phyloP scores from a whole-genome alignment of 2,888 invertebrate genomes.

The Ganaspis brasiliensis region DNA sequence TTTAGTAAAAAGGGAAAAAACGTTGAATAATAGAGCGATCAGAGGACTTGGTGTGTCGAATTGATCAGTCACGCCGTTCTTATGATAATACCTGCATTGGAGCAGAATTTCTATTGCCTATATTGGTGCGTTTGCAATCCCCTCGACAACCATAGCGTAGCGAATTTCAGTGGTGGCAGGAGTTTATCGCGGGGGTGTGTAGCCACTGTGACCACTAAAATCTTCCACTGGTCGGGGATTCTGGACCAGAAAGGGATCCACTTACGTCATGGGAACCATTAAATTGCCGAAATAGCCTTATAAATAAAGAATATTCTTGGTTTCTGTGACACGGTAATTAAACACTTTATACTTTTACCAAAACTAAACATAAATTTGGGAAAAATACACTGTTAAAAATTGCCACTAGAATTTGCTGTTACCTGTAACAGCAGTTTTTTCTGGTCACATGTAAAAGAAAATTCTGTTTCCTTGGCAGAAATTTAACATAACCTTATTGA shows the following conservation, averaged over 20 bases:
- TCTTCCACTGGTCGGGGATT: slow-evolving; percentile 61
- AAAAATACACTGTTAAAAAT: no score
- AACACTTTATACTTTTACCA: not conserved
- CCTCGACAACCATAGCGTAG: slow-evolving; percentile 69
- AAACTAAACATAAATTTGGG: no score
- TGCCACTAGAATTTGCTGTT: no score
- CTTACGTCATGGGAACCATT: slow-evolving; percentile 74
- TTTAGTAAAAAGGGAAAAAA: slow-evolving; percentile 49
- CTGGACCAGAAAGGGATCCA: slow-evolving; percentile 50
- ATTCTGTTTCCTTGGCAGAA: no score
- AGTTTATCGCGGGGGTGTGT: slow-evolving; percentile 78
- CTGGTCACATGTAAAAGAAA: no score
- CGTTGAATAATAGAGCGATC: slow-evolving; percentile 73
- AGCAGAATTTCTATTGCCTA: slow-evolving; percentile 68
- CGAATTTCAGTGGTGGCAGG: slow-evolving; percentile 74
- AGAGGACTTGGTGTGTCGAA: slow-evolving; percentile 70
- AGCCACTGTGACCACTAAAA: slow-evolving; percentile 78
- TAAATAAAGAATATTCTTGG: slow-evolving; percentile 8
- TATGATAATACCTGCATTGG: slow-evolving; percentile 77
- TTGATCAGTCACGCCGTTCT: slow-evolving; percentile 76
- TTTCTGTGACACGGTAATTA: slow-evolving; percentile 10
- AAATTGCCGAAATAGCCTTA: slow-evolving; percentile 65
- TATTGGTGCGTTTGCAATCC: slow-evolving; percentile 43
- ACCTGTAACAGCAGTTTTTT: no score
- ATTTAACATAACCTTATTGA: no score